Conservation (phyloP, 2,797 vertebrate species). For the Trichosurus vulpecula region DNA sequence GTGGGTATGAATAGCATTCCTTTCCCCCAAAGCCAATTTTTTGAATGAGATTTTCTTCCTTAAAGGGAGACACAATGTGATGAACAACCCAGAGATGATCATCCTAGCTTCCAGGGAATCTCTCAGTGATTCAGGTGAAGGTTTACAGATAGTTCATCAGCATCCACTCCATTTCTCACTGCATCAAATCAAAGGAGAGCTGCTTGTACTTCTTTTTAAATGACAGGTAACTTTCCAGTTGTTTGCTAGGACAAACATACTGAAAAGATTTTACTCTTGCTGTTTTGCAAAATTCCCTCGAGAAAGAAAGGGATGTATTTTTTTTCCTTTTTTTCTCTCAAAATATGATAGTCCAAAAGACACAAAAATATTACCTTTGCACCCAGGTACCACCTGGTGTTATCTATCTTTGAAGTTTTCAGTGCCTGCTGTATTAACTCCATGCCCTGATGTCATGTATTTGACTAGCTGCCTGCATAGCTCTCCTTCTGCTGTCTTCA, state of each 20-base stretch:
- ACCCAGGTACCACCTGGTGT: neutral
- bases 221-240: neutral
- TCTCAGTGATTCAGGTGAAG: neutral
- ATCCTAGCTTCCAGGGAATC: neutral
- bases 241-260: neutral
- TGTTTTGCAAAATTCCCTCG: neutral
- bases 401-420: slow-evolving; percentile 42
- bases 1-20: neutral
- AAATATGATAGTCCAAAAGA: slow-evolving; percentile 41
- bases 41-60: neutral
- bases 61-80: neutral
- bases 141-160: neutral
- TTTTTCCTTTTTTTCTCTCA: neutral
- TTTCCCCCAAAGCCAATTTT: neutral
- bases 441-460: neutral
- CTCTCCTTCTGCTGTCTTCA: slow-evolving; percentile 22
- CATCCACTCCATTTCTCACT: neutral
- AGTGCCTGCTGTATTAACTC: slow-evolving; percentile 6
- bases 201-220: neutral
- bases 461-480: slow-evolving; percentile 47
- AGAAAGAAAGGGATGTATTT: neutral
- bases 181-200: neutral
- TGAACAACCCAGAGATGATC: neutral
- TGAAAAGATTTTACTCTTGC: neutral
- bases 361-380: slow-evolving; percentile 23